A percentile compares a stretch with the other conserved stretches of the same genome.
These are phyloP conservation scores for Neodontobutis hainanensis DNA, from an alignment of 2,113 vertebrate species.

Conservation along the genomic window DNA sequence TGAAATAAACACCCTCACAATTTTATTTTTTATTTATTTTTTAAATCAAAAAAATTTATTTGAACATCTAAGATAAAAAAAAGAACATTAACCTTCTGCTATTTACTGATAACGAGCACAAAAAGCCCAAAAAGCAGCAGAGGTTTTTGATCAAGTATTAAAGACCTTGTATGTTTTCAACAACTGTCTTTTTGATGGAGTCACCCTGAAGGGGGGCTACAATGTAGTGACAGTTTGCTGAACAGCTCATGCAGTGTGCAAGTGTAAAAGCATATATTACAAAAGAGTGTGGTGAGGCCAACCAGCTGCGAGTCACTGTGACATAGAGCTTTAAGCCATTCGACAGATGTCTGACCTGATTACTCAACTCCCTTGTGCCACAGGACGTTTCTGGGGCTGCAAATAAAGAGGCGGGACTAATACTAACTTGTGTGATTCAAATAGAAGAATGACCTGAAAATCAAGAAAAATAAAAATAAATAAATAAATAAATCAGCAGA, in stretches of 20 bases:
- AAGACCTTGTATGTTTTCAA: background rate
- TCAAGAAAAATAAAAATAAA: no score
- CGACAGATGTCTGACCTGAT: slow-evolving; percentile 8
- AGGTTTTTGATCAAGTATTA: background rate
- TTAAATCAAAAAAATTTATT: background rate
- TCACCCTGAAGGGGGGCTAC: background rate
- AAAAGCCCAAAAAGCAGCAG: background rate
- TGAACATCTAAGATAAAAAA: slow-evolving; percentile 31
- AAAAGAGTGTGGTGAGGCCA: slow-evolving; percentile 13
- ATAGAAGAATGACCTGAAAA: background rate
- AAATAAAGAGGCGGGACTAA: no score
- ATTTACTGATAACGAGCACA: slow-evolving; percentile 40
- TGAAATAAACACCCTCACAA: background rate
- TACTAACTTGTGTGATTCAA: no score
- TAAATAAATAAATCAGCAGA: background rate
- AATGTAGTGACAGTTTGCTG: background rate
- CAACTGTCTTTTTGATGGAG: background rate
- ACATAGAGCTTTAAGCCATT: slow-evolving; percentile 8
- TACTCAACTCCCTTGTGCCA: slow-evolving; percentile 8
- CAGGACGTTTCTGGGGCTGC: background rate
- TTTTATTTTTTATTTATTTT: background rate
- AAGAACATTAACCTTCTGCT: slow-evolving; percentile 29
- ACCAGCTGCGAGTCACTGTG: slow-evolving; percentile 37
- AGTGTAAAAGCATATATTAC: slow-evolving; percentile 31
- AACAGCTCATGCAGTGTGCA: slow-evolving; percentile 14